These are phyloP conservation scores for Vultur gryphus DNA, from an alignment of 2,797 vertebrate species.

Conservation along the genomic window DNA sequence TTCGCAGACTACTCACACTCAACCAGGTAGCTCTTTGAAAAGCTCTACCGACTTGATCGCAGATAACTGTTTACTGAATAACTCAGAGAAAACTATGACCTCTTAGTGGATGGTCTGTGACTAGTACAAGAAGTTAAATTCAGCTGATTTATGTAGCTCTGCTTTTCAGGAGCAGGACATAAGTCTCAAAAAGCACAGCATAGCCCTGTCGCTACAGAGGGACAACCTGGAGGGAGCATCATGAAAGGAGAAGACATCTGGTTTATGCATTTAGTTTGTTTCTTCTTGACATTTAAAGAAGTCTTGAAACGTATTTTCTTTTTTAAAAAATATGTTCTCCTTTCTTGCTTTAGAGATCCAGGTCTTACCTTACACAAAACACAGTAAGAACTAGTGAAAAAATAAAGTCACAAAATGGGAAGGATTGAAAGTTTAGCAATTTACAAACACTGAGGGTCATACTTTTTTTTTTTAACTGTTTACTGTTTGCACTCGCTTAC, in stretches of 20 bases:
- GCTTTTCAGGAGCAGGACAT: neutral
- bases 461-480: neutral
- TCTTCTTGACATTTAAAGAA: neutral
- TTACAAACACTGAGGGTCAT: neutral
- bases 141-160: neutral
- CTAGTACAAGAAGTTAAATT: neutral
- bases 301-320: neutral
- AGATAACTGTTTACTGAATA: neutral
- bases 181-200: neutral
- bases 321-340: neutral
- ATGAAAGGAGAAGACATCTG: accelerated
- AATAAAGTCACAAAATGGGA: neutral
- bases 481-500: neutral
- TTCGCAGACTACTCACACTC: neutral
- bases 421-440: neutral
- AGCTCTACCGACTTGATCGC: neutral
- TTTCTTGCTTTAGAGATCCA: neutral
- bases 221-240: accelerated
- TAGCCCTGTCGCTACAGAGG: neutral
- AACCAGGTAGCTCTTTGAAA: neutral
- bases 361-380: neutral
- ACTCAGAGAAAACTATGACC: neutral
- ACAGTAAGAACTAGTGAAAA: neutral
- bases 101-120: neutral
- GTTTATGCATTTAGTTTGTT: neutral